Evolutionary conservation across 2,888 invertebrate genomes (phyloP).

Genomic region (Pollenia griseotomentosa): DNA sequence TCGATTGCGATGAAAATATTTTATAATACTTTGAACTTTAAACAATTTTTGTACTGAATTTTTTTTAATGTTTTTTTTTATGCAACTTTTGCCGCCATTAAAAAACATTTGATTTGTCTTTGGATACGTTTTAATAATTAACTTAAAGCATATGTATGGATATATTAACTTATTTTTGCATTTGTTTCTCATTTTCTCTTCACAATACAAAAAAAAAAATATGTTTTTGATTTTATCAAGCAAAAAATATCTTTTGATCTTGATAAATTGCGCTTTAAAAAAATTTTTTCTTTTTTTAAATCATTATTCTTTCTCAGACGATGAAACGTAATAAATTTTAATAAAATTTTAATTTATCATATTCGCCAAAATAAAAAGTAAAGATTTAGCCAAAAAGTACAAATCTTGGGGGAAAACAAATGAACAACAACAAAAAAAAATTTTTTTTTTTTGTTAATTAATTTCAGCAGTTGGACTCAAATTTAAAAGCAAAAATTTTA

Average conservation of each 20-base stretch:
- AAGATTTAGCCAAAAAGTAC: constrained; percentile 14
- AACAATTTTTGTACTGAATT: background rate
- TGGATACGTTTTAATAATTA: constrained; percentile 67
- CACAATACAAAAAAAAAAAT: constrained; percentile 15
- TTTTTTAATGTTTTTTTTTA: background rate
- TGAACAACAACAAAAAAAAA: background rate
- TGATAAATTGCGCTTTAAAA: constrained; percentile 66
- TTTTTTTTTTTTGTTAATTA: constrained; percentile 4
- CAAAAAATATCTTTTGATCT: constrained; percentile 66
- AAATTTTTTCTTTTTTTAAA: constrained; percentile 13
- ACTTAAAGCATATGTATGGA: constrained; percentile 59
- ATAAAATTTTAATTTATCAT: constrained; percentile 64
- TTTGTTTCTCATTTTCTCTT: background rate
- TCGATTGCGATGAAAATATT: too few relatives aligned
- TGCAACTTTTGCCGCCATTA: background rate
- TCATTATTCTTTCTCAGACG: constrained; percentile 5
- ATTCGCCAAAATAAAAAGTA: background rate
- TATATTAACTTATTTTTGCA: constrained; percentile 19
- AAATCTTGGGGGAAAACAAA: background rate
- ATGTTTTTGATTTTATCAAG: constrained; percentile 76
- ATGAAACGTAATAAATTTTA: constrained; percentile 62
- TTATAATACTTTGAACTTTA: background rate
- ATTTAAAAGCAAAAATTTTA: background rate
- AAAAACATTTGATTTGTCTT: constrained; percentile 9
- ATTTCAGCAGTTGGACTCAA: constrained; percentile 26